Percentiles rank a stretch among this genome's conserved stretches.
These are phyloP conservation scores for Bombus haemorrhoidalis DNA, from an alignment of 1,140 invertebrate species.

Conservation along the genomic window DNA sequence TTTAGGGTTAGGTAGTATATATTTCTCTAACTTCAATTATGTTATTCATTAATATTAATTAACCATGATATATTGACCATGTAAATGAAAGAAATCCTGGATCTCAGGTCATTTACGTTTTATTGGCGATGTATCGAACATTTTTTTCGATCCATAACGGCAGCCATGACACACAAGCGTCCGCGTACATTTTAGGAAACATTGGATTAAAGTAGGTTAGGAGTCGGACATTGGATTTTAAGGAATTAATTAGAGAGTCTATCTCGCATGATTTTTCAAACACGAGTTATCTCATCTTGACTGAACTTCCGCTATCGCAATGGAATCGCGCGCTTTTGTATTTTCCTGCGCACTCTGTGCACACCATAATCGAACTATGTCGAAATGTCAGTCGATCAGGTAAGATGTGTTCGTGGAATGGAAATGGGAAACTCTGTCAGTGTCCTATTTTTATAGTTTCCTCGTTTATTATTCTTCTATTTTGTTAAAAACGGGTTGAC, in stretches of 20 bases:
- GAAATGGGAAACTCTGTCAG: not conserved
- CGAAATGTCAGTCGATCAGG: not conserved
- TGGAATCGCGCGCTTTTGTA: not conserved
- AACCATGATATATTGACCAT: not conserved
- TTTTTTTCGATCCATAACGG: not conserved
- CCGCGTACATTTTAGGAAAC: not conserved
- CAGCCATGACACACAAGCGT: not conserved
- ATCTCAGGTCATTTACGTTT: constrained; percentile 25
- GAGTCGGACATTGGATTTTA: not conserved
- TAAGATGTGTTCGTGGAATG: not conserved
- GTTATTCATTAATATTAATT: not conserved
- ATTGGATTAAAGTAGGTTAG: not conserved
- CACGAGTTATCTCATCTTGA: not conserved
- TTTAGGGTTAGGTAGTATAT: too few species aligned
- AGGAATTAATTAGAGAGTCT: constrained; percentile 36
- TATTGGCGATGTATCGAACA: constrained; percentile 46
- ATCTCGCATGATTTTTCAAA: not conserved
- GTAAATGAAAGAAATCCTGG: not conserved
- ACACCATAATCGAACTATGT: not conserved
- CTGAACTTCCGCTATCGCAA: not conserved
- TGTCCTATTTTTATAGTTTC: not conserved
- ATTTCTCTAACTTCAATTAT: not conserved
- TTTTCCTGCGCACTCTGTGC: too few species aligned
- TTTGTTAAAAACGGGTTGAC: not conserved
- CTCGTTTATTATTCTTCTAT: not conserved